Conservation (phyloP, 37 sponge, comb jelly and placozoan species). For the Crambe crambe region DNA sequence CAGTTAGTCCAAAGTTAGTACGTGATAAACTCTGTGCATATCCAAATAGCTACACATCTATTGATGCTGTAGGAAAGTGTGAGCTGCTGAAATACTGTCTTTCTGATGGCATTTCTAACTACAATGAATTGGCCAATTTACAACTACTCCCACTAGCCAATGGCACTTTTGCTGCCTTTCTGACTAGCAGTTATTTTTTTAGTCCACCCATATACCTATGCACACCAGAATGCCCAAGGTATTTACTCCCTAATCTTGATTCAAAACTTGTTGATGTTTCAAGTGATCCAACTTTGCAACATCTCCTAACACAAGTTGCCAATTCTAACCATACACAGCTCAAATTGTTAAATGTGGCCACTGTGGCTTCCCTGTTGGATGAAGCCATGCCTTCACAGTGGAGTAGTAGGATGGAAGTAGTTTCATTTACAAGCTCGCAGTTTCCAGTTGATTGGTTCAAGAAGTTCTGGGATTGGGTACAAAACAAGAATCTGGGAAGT, state of each 20-base stretch:
- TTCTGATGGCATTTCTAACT: slow-evolving; percentile 19
- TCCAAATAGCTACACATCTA: slow-evolving; percentile 5
- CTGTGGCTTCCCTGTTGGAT: slow-evolving; percentile 10
- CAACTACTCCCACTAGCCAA: slow-evolving; percentile 54
- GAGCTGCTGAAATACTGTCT: slow-evolving; percentile 59
- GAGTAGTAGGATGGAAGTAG: neutral
- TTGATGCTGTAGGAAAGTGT: slow-evolving; percentile 20
- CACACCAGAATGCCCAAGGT: slow-evolving; percentile 21
- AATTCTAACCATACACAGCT: slow-evolving; percentile 23
- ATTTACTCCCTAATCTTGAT: slow-evolving; percentile 41
- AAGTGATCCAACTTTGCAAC: slow-evolving; percentile 16
- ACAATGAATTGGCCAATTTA: slow-evolving; percentile 35
- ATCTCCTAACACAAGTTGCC: slow-evolving; percentile 13
- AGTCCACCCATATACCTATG: slow-evolving; percentile 25
- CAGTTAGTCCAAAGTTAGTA: slow-evolving; percentile 18
- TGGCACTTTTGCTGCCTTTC: slow-evolving; percentile 34
- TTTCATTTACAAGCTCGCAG: neutral
- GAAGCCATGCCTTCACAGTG: slow-evolving; percentile 14
- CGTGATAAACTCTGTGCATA: neutral
- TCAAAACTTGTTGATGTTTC: neutral
- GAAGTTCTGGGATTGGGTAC: slow-evolving; percentile 50
- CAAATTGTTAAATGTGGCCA: neutral
- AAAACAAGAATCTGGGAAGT: neutral
- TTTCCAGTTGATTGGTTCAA: slow-evolving; percentile 27
- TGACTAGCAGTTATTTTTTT: neutral